These are phyloP conservation scores for Eulemur albifrons DNA, from an alignment of 2,797 vertebrate genomes.

Conservation along the genomic window DNA sequence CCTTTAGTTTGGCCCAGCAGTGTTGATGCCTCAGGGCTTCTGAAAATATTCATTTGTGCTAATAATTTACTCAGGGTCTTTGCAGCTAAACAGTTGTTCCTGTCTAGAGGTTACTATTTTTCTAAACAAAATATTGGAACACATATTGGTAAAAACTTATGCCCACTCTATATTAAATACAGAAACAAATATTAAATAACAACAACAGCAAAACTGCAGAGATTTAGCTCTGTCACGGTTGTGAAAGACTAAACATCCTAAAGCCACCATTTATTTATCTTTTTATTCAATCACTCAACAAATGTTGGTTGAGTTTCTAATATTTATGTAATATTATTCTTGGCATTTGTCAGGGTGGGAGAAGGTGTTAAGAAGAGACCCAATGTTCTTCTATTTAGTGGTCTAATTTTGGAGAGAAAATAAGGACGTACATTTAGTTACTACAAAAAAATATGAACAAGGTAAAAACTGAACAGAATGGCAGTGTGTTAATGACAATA, in stretches of 20 bases:
- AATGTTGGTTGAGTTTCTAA: not conserved
- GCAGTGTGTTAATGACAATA: not conserved
- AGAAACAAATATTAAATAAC: not conserved
- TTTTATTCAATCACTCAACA: not conserved
- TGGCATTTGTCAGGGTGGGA: not conserved
- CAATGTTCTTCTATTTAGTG: not conserved
- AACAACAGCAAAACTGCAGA: not conserved
- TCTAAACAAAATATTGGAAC: constrained; percentile 36
- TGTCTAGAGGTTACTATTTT: constrained; percentile 44
- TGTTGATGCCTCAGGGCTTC: not conserved
- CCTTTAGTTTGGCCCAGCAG: constrained; percentile 46
- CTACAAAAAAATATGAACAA: not conserved
- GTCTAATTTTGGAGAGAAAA: not conserved
- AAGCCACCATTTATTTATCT: not conserved
- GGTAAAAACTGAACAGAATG: not conserved
- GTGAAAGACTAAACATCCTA: not conserved
- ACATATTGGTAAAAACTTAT: not conserved
- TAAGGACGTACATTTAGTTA: not conserved
- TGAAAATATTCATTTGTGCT: constrained; percentile 39
- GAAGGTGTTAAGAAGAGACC: not conserved
- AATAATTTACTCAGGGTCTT: constrained; percentile 21
- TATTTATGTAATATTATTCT: not conserved
- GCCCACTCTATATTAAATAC: not conserved
- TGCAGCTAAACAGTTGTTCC: constrained; percentile 13
- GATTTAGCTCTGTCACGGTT: not conserved